Percentiles rank a stretch among this genome's conserved stretches.
These are phyloP conservation scores for Manis pentadactyla DNA, from an alignment of 2,797 vertebrate species.

Conservation along the genomic window DNA sequence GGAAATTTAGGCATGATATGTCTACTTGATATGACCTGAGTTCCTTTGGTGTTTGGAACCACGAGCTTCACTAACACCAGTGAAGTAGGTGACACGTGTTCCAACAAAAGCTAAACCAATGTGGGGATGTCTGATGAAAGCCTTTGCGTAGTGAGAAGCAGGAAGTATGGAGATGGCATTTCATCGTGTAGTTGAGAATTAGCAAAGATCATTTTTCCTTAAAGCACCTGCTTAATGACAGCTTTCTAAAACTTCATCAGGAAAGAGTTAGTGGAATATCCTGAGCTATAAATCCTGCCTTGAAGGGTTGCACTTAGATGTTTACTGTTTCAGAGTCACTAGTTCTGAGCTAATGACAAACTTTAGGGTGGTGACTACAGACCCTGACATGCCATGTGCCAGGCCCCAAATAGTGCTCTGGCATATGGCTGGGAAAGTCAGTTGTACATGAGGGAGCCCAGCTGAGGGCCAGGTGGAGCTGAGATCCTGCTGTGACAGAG, in stretches of 20 bases:
- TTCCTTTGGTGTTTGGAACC: not conserved
- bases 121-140: constrained; percentile 1
- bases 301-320: constrained; percentile 9
- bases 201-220: constrained; percentile 65
- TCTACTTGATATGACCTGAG: not conserved
- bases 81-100: not conserved
- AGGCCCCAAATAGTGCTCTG: not conserved
- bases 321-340: constrained; percentile 3
- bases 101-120: constrained; percentile 5
- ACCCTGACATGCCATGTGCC: not conserved
- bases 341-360: not conserved
- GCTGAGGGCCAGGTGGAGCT: not conserved
- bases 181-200: constrained; percentile 52
- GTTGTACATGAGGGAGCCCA: not conserved
- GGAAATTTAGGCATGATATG: not conserved
- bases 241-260: constrained; percentile 34
- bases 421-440: not conserved
- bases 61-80: not conserved
- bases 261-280: constrained; percentile 30
- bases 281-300: constrained; percentile 39
- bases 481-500: not conserved
- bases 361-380: not conserved
- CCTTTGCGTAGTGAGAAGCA: constrained; percentile 25
- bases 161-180: not conserved
- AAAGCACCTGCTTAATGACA: constrained; percentile 68